Base-by-base conservation (phyloP, 2,888 invertebrate genomes). In the Scelioninae gen. 1 region DNA sequence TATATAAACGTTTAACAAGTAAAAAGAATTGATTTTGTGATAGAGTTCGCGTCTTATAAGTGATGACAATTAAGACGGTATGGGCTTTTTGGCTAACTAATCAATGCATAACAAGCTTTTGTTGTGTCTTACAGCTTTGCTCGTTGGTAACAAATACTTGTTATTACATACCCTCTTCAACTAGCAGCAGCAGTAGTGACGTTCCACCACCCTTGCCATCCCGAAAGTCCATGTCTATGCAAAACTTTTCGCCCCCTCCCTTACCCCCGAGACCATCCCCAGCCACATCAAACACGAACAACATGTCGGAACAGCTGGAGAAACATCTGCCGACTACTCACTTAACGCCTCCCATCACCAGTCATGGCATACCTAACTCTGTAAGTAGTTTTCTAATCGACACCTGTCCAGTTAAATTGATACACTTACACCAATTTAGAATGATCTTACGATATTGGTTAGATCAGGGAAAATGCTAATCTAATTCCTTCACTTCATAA, bases 201-300 rank as follows among this genome's bases (percentile, higher is more conserved):
- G 88, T 90, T 78, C 93, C 93, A 86, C 92, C 93, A 84, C 93
- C 93, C 82, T 88, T 92, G 84, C 92, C 92, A 58, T 92, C 92
- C 86, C 92, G 93, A 85, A 93, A 92, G 87, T 91, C 92, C 90
- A 83, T 90, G 77, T 91, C 91, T 87, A 91, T 91, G 91, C 91
- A 91, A 89, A 91, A 91, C 86, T 90, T 92, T 78, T 91, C 92
- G 86, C 94, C 94, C 74, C 95, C 95, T 85, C 95, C 95, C 32
- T 91, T 95, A 87, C 95, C 95, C 74, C 95, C 95, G 23, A 93
- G 95, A 86, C 93, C 94, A 88, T 93, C 93, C 92, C 87, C 89
- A 87, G 87, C 88, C 88, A 86, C 88, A 86, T 89, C 90, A 89
- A 91, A 90, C 88, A 90, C 88, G 88, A 91, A 91, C 90, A 91